Percentiles rank a stretch among this genome's conserved stretches.
Evolutionary conservation across 23 tunicate species (phyloP).

Genomic region (Oikopleura dioica): DNA sequence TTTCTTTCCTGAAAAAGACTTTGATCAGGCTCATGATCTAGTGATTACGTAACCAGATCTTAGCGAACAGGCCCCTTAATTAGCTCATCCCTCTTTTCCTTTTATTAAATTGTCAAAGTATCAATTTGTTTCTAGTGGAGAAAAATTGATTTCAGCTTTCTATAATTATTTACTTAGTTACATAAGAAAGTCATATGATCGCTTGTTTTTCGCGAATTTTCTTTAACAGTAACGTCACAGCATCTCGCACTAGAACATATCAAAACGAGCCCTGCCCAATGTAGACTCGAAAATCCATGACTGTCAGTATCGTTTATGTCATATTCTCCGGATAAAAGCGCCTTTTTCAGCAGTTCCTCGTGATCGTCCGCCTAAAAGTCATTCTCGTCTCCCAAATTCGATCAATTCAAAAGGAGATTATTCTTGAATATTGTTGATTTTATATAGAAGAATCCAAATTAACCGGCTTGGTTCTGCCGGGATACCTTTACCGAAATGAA

Average conservation of each 20-base stretch:
- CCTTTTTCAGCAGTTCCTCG: not conserved
- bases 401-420: not conserved
- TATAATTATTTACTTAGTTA: too few species aligned
- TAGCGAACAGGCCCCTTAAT: too few species aligned
- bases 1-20: not conserved
- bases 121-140: too few species aligned
- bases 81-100: too few species aligned
- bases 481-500: not conserved
- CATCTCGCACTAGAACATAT: too few species aligned
- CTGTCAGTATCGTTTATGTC: not conserved
- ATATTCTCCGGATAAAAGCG: not conserved
- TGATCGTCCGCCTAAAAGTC: not conserved
- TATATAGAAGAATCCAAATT: not conserved
- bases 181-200: too few species aligned
- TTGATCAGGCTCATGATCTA: not conserved
- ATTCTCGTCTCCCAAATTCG: not conserved
- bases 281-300: not conserved
- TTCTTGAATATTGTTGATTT: not conserved
- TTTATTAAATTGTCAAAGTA: too few species aligned
- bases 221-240: too few species aligned
- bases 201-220: too few species aligned
- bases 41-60: too few species aligned
- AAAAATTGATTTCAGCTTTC: too few species aligned
- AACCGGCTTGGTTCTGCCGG: too few species aligned
- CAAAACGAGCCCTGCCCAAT: slow-evolving; percentile 12